phyloP scores from a whole-genome alignment of 1,140 invertebrate species.

The Bombus polaris region DNA sequence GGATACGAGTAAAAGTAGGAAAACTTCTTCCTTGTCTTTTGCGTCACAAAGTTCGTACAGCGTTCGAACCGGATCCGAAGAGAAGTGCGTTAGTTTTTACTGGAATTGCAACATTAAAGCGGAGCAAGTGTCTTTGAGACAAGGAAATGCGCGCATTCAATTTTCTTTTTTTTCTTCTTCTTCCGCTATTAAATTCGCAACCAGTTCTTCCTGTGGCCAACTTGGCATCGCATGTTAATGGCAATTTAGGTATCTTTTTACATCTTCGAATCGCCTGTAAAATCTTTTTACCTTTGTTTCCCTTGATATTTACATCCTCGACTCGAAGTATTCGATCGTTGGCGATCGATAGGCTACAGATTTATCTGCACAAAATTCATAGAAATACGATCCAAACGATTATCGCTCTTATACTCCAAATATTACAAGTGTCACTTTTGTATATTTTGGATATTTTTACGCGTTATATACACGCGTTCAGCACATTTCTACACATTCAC shows the following conservation, averaged over 20 bases:
- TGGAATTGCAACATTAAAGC: not conserved
- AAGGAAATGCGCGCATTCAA: not conserved
- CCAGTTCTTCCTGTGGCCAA: not conserved
- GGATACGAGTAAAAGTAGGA: conserved; percentile 21
- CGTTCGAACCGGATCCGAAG: not conserved
- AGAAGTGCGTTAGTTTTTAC: conserved; percentile 6
- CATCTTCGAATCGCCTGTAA: accelerated
- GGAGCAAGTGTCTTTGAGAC: not conserved
- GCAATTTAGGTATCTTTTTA: not conserved
- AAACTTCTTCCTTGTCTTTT: conserved; percentile 16
- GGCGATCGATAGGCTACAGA: too few relatives aligned
- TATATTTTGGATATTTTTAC: not conserved
- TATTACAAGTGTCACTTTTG: not conserved
- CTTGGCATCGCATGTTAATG: not conserved
- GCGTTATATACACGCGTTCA: not conserved
- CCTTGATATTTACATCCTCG: too few relatives aligned
- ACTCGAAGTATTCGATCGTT: too few relatives aligned
- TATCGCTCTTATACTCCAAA: too few relatives aligned
- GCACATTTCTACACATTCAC: too few relatives aligned
- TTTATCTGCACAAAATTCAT: too few relatives aligned
- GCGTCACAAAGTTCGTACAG: conserved; percentile 1
- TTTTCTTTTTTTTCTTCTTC: not conserved
- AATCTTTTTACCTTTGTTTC: too few relatives aligned
- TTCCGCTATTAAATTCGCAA: not conserved
- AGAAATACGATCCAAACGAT: too few relatives aligned